Percentiles rank a stretch among this genome's conserved stretches.
phyloP scores from a whole-genome alignment of 1,140 invertebrate species.

The Psilanteris sp. region DNA sequence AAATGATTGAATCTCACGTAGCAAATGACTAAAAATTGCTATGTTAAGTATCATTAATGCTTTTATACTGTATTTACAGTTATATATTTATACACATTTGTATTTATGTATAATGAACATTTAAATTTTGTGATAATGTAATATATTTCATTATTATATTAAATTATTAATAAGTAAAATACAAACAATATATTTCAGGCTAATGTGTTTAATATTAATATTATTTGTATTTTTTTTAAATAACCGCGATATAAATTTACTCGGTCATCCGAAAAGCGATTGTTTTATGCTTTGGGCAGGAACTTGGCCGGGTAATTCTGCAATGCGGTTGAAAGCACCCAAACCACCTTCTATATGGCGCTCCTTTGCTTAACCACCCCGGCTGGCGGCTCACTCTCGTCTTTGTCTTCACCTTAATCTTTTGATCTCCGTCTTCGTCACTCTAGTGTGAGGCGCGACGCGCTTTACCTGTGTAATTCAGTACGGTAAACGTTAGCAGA shows the following conservation, averaged over 20 bases:
- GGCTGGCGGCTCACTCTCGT: constrained; percentile 33
- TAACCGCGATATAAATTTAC: constrained; percentile 76
- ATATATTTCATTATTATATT: too few species aligned
- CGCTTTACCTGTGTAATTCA: constrained; percentile 66
- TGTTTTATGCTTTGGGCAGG: constrained; percentile 75
- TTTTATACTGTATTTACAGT: too few species aligned
- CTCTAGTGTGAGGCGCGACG: constrained; percentile 22
- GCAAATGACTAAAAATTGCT: too few species aligned
- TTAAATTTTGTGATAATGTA: too few species aligned
- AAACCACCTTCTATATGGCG: constrained; percentile 35
- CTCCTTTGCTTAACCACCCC: constrained; percentile 25
- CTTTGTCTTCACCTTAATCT: constrained; percentile 53
- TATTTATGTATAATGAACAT: too few species aligned
- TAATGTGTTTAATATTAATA: too few species aligned
- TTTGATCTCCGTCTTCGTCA: constrained; percentile 46
- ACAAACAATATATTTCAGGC: too few species aligned
- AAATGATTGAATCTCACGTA: too few species aligned
- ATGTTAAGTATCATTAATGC: too few species aligned
- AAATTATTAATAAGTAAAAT: too few species aligned
- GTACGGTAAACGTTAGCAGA: constrained; percentile 67
- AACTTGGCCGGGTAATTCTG: constrained; percentile 77
- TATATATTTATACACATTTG: too few species aligned
- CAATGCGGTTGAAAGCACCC: constrained; percentile 75
- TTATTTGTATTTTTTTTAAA: too few species aligned
- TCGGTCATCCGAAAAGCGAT: constrained; percentile 64